Base-by-base conservation (phyloP, 2,888 invertebrate species). In the Pandemis heparana region DNA sequence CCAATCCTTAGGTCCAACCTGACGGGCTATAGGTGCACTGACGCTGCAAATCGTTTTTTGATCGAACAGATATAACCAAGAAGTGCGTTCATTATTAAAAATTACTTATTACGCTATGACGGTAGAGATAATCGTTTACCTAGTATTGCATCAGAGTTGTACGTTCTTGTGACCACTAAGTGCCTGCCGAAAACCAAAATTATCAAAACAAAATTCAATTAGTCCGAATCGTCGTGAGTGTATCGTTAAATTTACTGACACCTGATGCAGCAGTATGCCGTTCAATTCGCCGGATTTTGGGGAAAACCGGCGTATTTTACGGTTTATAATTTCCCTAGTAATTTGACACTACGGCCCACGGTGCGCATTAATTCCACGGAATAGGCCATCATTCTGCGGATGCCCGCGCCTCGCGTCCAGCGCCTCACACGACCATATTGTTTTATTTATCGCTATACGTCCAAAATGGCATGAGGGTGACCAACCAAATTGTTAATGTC, bases 291-390 rank as follows among this genome's bases (percentile, higher is more conserved):
- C 53, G 1, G n/a, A n/a, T n/a, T 65, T 67, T n/a, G 43, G 8
- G 39, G 43, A 23, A 56, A 63, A 18, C 43, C n/a, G 16, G 3
- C 5, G 18, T 48, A 32, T 46, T 18, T 46, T 51, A 16, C 12
- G 16, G 12, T 38, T 14, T 51, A 71, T 61, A 71, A 62, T 68
- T 46, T 63, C 18, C 38, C 53, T 56, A 46, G 7, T 72, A 38
- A 46, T 68, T 46, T 46, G 62, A 39, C 48, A 59, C 51, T 39
- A 65, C 64, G 65, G 41, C 51, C 59, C 64, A 7, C 41, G 41
- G 14, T 59, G 32, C 56, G 16, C 65, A 71, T 71, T 74, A 61
- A 91, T 71, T 67, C 56, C 32, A 46, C 61, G n/a, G 62, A 66
- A 67, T 67, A 61, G 66, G 61, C 66, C 38, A 67, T 63, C 41